Conservation (phyloP, 2,888 invertebrate species). For the Phalera bucephala region DNA sequence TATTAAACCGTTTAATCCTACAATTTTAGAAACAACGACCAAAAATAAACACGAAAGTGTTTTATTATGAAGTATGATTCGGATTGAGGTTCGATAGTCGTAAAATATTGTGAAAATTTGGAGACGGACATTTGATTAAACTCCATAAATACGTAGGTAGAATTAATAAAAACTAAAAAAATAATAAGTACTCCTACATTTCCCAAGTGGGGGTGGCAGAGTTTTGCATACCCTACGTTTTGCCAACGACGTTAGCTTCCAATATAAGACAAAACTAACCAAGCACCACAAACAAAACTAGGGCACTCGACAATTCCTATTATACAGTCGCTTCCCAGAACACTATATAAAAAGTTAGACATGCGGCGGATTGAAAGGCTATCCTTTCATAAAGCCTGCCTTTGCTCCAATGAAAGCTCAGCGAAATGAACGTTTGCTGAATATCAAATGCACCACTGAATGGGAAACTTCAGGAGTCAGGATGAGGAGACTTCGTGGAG, state of each 20-base stretch:
- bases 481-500: slow-evolving; percentile 15
- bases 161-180: too few relatives aligned
- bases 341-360: slow-evolving; percentile 2
- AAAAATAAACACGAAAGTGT: background rate
- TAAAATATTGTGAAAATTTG: too few relatives aligned
- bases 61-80: too few relatives aligned
- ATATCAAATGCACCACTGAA: slow-evolving; percentile 53
- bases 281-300: too few relatives aligned
- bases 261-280: too few relatives aligned
- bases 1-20: background rate
- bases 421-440: slow-evolving; percentile 46
- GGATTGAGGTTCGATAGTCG: too few relatives aligned
- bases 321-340: background rate
- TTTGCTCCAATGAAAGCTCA: slow-evolving; percentile 41
- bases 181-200: too few relatives aligned
- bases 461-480: slow-evolving; percentile 28
- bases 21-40: background rate
- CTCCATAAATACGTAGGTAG: too few relatives aligned
- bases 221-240: too few relatives aligned
- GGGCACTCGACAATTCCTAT: background rate
- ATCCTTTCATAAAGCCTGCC: slow-evolving; percentile 48
- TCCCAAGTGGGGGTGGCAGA: too few relatives aligned
- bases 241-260: too few relatives aligned
- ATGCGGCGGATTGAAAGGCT: slow-evolving; percentile 33
- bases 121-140: too few relatives aligned